phyloP scores from a whole-genome alignment of 2,797 vertebrate species.

The Alfaro cultratus region DNA sequence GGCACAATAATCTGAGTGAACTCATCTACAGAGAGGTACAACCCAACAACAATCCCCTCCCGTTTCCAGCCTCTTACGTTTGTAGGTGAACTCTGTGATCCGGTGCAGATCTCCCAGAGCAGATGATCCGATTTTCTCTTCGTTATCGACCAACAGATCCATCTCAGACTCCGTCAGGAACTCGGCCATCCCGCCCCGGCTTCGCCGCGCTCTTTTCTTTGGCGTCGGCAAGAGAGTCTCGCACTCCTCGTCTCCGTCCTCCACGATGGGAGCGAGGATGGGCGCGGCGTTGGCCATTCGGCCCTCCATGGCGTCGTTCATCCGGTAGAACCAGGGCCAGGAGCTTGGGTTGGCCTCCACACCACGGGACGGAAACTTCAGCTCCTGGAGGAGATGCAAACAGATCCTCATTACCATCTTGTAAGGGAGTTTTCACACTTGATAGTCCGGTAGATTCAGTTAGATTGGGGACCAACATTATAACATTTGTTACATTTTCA shows the following conservation, averaged over 20 bases:
- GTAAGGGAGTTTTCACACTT: neutral
- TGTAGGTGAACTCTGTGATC: slow-evolving; percentile 69
- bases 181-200: slow-evolving; percentile 69
- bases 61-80: slow-evolving; percentile 48
- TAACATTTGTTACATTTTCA: no score
- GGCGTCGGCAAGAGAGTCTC: slow-evolving; percentile 64
- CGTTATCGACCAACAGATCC: slow-evolving; percentile 72
- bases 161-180: slow-evolving; percentile 79
- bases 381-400: slow-evolving; percentile 65
- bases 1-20: neutral
- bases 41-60: neutral
- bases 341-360: slow-evolving; percentile 76
- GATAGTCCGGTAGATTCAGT: no score
- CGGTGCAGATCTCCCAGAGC: slow-evolving; percentile 66
- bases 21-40: neutral
- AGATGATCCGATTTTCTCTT: slow-evolving; percentile 65
- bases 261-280: slow-evolving; percentile 71
- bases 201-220: slow-evolving; percentile 67
- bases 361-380: slow-evolving; percentile 78
- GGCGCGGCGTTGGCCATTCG: slow-evolving; percentile 61
- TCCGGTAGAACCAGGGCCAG: slow-evolving; percentile 82
- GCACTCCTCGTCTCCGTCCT: slow-evolving; percentile 74
- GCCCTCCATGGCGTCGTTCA: slow-evolving; percentile 81
- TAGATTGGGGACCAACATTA: no score
- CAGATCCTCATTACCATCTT: slow-evolving; percentile 2